phyloP scores from a whole-genome alignment of 2,888 invertebrate genomes.

The Caenorhabditis wallacei region DNA sequence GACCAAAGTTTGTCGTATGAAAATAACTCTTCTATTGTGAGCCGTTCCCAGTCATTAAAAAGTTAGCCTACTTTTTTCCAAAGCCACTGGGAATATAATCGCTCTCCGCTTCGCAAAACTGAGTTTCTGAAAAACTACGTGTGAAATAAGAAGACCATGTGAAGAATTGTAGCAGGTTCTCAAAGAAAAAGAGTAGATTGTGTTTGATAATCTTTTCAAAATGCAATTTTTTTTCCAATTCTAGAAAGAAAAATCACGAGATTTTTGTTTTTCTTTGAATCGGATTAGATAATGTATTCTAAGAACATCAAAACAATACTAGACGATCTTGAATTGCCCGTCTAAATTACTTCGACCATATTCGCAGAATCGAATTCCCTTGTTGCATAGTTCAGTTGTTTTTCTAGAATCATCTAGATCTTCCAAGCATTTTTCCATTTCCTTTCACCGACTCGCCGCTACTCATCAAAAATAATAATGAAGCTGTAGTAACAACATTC shows the following conservation, averaged over 20 bases:
- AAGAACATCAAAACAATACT: slow-evolving; percentile 5
- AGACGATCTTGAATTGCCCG: slow-evolving; percentile 22
- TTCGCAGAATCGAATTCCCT: slow-evolving; percentile 22
- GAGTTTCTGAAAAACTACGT: not conserved
- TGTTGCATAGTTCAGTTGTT: slow-evolving; percentile 36
- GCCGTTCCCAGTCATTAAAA: not conserved
- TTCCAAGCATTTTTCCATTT: not conserved
- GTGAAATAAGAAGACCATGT: not conserved
- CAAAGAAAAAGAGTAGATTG: not conserved
- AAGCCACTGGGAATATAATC: too few species aligned
- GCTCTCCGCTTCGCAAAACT: too few species aligned
- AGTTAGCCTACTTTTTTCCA: not conserved
- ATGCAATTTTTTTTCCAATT: not conserved
- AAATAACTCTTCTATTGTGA: not conserved
- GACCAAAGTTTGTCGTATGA: not conserved
- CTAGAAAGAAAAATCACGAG: not conserved
- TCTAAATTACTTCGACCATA: slow-evolving; percentile 3
- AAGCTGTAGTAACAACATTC: slow-evolving; percentile 48
- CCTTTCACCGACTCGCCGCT: not conserved
- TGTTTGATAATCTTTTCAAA: not conserved
- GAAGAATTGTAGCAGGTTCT: not conserved
- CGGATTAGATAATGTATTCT: not conserved
- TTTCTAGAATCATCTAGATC: slow-evolving; percentile 14
- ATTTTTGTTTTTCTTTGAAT: too few species aligned
- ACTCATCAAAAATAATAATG: slow-evolving; percentile 50